Evolutionary conservation across 2,113 vertebrate genomes (phyloP), one percentile per base, ranked within the genome.

Genomic region (Paratilapia polleni): DNA sequence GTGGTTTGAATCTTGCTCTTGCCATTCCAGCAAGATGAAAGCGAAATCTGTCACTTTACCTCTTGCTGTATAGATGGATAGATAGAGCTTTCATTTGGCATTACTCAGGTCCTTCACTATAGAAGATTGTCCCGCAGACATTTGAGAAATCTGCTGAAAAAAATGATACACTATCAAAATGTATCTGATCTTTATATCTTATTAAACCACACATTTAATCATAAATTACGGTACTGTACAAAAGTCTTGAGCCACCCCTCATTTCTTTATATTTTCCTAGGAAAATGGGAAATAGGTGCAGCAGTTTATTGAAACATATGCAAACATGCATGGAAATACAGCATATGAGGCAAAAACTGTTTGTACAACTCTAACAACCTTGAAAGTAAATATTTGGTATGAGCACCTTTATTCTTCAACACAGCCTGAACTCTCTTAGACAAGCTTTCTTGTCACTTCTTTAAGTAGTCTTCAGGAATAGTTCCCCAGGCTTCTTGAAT

Each of bases 11-110:
- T 66, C 63, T 52, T 1, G 3, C 38, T 12, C 12, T 3, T 78
- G 70, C 73, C 57, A 86, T 5, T 84, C 75, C 63, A 84, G 77
- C 34, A 31, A 3, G 5, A 28, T 76, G 70, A 81, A 73, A 62
- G 58, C 36, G 36, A 83, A 58, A 52, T 11, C 77, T 87, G 59
- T 84, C 83, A 43, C 38, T 66, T 66, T 20, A 20, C 75, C 73
- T 81, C 1, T 7, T 38, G 19, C 49, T 73, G 17, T 49, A 6
- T 52, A 36, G 62, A 58, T 68, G 58, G 63, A 82, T 81, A 38
- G 59, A 75, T 75, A 38, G 13, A 76, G 41, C 22, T 47, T 68
- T 47, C 41, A 47, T 68, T 76, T 31, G 22, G 5, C 57, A 63
- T 62, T 54, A 57, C 56, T 66, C 38, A 24, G 38, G 80, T 82